Base-by-base conservation (phyloP, 2,888 invertebrate species). In the Phytoseiulus persimilis region DNA sequence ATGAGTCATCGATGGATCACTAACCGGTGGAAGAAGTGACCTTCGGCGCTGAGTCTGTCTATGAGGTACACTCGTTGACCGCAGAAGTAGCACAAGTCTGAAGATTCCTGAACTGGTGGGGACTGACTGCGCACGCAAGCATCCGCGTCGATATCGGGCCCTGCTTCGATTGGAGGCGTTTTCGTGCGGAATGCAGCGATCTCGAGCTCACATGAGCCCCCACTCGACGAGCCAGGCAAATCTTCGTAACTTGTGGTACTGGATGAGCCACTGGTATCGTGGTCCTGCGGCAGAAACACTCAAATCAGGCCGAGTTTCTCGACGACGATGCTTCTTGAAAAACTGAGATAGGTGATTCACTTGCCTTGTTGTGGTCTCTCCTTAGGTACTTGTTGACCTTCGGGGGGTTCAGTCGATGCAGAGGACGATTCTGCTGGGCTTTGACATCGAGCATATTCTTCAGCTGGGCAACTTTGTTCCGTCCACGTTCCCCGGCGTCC, bases 1-100 rank as follows among this genome's bases (percentile, higher is more conserved):
- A 65, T 65, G 28, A 11, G 2, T 14, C 11, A 65, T 23, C 5
- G 65, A 28, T 1, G 18, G 18, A 65, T 28, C 11, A 87, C 33
- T 32, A 96, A 95, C 90, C 97, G 95, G 93, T 98, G 98, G 93
- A 98, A 95, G 92, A 96, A 96, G 92, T 96, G 94, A 31, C 97
- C 97, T 94, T 97, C 96, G 2, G 97, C 96, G 89, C 95, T 95
- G 91, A 97, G 95, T 91, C 96, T 95, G 93, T 98, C 98, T 94
- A 98, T 97, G 45, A 98, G 95, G 93, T 98, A 98, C 90, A 98
- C 98, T 87, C 96, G 95, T 93, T 96, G 96, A 90, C 95, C 95
- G 93, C 98, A 98, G 93, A 97, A 97, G 94, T 95, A 96, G 93
- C 95, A 97, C 92, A 94, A 94, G 93, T 96, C 96, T 83, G 97